Conservation (phyloP, 2,888 invertebrate species). For the Drosophila lacicola region DNA sequence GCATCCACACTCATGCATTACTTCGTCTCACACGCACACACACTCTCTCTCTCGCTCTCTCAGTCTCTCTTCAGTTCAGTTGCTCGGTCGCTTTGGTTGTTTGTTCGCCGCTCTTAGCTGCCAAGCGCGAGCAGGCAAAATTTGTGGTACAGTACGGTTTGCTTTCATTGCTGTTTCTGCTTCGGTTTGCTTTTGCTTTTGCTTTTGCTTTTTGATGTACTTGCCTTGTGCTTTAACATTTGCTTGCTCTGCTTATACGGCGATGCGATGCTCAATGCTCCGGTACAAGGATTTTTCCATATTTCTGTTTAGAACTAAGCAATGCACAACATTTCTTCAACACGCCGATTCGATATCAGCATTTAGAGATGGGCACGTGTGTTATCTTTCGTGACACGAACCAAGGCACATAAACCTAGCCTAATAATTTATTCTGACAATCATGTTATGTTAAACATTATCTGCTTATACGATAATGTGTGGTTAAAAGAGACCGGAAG, state of each 20-base stretch:
- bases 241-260: conserved; percentile 31
- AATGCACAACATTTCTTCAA: conserved; percentile 6
- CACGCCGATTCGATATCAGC: neutral
- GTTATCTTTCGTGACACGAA: conserved; percentile 21
- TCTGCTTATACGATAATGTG: too few relatives aligned
- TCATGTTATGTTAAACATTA: too few relatives aligned
- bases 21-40: conserved; percentile 5
- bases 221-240: conserved; percentile 33
- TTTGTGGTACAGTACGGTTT: conserved; percentile 54
- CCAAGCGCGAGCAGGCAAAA: conserved; percentile 11
- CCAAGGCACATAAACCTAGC: neutral
- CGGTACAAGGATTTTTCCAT: neutral
- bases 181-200: conserved; percentile 34
- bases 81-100: conserved; percentile 19
- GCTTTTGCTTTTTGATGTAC: conserved; percentile 32
- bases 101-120: conserved; percentile 37
- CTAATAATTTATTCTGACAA: too few relatives aligned
- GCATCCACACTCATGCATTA: conserved; percentile 9
- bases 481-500: too few relatives aligned
- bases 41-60: conserved; percentile 10
- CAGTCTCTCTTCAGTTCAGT: conserved; percentile 21
- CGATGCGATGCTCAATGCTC: conserved; percentile 8
- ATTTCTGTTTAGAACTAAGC: conserved; percentile 7
- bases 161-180: conserved; percentile 34
- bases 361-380: conserved; percentile 10